Base-by-base conservation (phyloP, 2,888 invertebrate genomes). In the Anthoptus insignis region DNA sequence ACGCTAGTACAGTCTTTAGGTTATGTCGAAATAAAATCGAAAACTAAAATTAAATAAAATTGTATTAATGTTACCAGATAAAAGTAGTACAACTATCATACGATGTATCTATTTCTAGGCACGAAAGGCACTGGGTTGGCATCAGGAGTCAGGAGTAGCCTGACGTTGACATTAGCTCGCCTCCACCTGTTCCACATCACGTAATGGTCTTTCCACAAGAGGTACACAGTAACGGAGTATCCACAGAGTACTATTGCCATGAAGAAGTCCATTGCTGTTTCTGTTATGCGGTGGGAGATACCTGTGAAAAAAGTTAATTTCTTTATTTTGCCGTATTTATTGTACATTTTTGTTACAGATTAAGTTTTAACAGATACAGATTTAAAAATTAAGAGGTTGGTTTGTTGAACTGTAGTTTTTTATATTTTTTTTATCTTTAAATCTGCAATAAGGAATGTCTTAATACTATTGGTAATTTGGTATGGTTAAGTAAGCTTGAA, bases 121-220 rank as follows among this genome's bases (percentile, higher is more conserved):
- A 88, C 86, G 57, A 90, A 91, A 6, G 90, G 91, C 58, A 91
- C 90, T 1, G 91, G 93, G 59, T 90, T 87, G 0, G 91, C 77
- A 66, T 94, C 94, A 2, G 94, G 94, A 2, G 94, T 89, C 73
- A 95, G 83, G 16, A 95, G 81, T 14, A 96, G 83, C 52, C 94
- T 90, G 47, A 96, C 95, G 77, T 96, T 95, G 19, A 96, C 95
- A 37, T 95, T 95, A 57, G 93, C 94, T 34, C 94, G 93, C 85
- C 96, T 93, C 96, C 96, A 96, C 47, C 94, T 90, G 78, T 95
- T 96, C 96, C 96, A 96, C 75, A 95, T 95, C 14, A 94, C 88
- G 74, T 95, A 92, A 74, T 96, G 96, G 75, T 96, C 96, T 81
- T 94, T 95, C 82, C 95, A 92, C 8, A 96, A 86, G 24, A 96